Conservation (phyloP, 30 jellyfish, hydroid and myxozoan species). For the Clytia hemisphaerica region DNA sequence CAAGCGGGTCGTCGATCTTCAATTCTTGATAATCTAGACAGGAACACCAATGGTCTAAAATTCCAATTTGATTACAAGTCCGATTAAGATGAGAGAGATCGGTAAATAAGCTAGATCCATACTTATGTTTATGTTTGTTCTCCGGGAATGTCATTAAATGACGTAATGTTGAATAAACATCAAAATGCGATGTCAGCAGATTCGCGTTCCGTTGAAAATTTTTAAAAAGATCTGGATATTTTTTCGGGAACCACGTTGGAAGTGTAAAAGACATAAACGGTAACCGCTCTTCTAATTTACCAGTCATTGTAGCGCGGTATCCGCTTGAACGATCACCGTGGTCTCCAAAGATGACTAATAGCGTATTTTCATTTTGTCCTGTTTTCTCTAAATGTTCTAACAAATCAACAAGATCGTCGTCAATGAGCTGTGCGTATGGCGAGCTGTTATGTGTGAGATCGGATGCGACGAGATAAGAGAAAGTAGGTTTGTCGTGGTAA, state of each 20-base stretch:
- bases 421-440: slow-evolving; percentile 2
- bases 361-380: slow-evolving; percentile 27
- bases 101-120: slow-evolving; percentile 47
- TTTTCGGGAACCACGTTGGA: slow-evolving; percentile 32
- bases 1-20: neutral
- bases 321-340: slow-evolving; percentile 41
- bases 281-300: slow-evolving; percentile 59
- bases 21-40: slow-evolving; percentile 12
- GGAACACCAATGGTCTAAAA: too few species aligned
- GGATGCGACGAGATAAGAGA: too few species aligned
- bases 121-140: too few species aligned
- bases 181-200: slow-evolving; percentile 54
- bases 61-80: slow-evolving; percentile 33
- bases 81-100: slow-evolving; percentile 13
- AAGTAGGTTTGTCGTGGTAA: too few species aligned
- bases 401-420: neutral
- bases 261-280: slow-evolving; percentile 49
- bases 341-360: slow-evolving; percentile 37
- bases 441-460: slow-evolving; percentile 38
- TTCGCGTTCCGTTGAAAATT: slow-evolving; percentile 39
- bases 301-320: slow-evolving; percentile 36
- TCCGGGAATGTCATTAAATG: too few species aligned
- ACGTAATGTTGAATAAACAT: slow-evolving; percentile 43
- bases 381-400: neutral
- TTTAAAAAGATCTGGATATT: slow-evolving; percentile 26